Base-by-base conservation (phyloP, 2,797 vertebrate species). In the Prunella strophiata region DNA sequence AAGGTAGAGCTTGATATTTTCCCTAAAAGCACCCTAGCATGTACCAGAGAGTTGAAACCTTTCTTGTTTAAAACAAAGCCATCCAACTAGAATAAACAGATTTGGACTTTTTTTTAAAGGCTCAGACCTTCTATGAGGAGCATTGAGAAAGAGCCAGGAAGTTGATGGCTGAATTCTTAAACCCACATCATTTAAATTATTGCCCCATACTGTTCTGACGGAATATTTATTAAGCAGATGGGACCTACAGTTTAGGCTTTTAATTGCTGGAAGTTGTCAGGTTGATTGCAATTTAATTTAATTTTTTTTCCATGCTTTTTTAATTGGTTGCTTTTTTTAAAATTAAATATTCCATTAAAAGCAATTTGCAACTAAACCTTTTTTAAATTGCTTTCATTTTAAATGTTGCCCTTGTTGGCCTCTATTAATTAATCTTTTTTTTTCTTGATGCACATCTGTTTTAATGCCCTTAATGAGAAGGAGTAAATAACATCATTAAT, bases 401-500 rank as follows among this genome's bases (percentile, higher is more conserved):
- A 86, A 91, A 73, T 1, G 0, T 51, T 81, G 62, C 42, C 82
- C 57, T 84, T 94, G 55, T 11, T 81, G 62, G 45, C 52, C 73
- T 86, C 55, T 61, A 82, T 92, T 92, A 89, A 91, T 95, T 86
- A 78, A 85, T 91, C 6, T 40, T 32, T 81, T 67, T 67, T 74
- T 68, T 51, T 36, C 40, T 92, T 89, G 58, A 84, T 84, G 70
- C 70, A 70, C 66, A 89, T 59, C 76, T 94, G 43, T 16, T 89
- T 92, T 89, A 94, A 92, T 92, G 32, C 26, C 45, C 55, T 88
- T 96, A 93, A 95, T 70, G 70, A 93, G 70, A 70, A 89, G 36
- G 25, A 85, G 81, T 78, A 94, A 96, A 92, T 83, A 94, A 90
- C 65, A 47, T 78, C 7, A 70, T 90, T 93, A 86, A 91, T 93